Percentiles rank a stretch among this genome's conserved stretches.
Evolutionary conservation across 2,797 vertebrate species (phyloP).

Genomic region (Enteromius radiatus): DNA sequence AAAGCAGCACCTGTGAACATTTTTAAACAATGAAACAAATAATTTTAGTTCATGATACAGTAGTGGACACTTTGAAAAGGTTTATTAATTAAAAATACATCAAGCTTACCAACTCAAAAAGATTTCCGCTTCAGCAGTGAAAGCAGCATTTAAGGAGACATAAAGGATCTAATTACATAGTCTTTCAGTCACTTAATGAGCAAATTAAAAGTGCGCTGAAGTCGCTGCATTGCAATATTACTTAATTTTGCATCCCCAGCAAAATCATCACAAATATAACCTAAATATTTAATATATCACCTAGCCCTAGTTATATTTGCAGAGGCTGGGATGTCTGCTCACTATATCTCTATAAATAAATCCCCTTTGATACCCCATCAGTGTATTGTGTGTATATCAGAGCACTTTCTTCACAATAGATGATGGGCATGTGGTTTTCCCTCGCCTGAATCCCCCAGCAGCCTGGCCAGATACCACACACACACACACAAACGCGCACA

Average conservation of each 20-base stretch:
- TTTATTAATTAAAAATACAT: too few relatives aligned
- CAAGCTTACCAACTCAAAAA: too few relatives aligned
- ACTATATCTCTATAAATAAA: conserved; percentile 18
- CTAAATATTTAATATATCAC: background rate
- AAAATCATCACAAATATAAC: conserved; percentile 1
- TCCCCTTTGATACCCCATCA: conserved; percentile 18
- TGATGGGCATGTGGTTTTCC: conserved; percentile 85
- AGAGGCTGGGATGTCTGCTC: background rate
- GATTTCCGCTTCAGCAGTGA: too few relatives aligned
- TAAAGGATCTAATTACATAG: conserved; percentile 4
- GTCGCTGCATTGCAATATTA: background rate
- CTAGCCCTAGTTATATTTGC: background rate
- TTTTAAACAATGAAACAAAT: background rate
- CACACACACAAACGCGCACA: conserved; percentile 69
- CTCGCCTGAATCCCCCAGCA: conserved; percentile 84
- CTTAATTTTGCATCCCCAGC: background rate
- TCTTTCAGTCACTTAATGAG: conserved; percentile 5
- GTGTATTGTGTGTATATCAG: conserved; percentile 66
- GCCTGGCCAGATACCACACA: conserved; percentile 82
- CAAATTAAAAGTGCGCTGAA: background rate
- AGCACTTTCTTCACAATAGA: conserved; percentile 80
- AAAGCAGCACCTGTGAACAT: background rate
- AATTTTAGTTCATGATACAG: background rate
- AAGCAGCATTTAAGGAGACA: background rate
- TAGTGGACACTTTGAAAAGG: too few relatives aligned